Evolutionary conservation across 2,113 vertebrate genomes (phyloP).

Genomic region (Amazona vittata): DNA sequence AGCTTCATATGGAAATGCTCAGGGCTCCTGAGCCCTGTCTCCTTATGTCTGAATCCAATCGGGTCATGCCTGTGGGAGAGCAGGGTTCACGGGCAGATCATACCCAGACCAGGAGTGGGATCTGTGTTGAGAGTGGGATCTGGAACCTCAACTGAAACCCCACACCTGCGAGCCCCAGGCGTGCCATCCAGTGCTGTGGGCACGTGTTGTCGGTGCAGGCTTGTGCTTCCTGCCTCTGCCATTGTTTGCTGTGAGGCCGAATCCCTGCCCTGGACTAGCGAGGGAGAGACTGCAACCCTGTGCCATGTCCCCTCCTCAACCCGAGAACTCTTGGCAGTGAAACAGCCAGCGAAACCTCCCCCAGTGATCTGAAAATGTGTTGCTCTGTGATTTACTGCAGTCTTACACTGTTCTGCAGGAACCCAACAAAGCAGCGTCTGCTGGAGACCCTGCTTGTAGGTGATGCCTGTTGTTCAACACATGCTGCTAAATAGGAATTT

Average conservation of each 20-base stretch:
- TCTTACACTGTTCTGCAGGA: background rate
- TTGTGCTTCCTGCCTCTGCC: background rate
- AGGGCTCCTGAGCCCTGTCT: background rate
- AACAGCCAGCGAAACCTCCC: background rate
- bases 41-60: background rate
- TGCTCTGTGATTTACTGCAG: background rate
- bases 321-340: background rate
- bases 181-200: accelerated
- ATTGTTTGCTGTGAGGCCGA: background rate
- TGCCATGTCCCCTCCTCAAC: accelerated
- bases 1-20: background rate
- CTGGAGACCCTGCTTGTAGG: background rate
- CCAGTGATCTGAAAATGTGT: background rate
- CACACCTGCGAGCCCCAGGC: background rate
- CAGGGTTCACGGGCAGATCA: background rate
- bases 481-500: background rate
- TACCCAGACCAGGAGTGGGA: too few relatives aligned
- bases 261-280: too few relatives aligned
- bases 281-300: accelerated
- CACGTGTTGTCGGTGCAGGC: accelerated
- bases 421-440: background rate
- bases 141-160: too few relatives aligned
- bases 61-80: accelerated
- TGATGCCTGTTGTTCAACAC: background rate
- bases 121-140: background rate